A percentile compares a stretch with the other conserved stretches of the same genome.
Evolutionary conservation across 2,797 vertebrate species (phyloP).

Genomic region (Clarias pachynema): DNA sequence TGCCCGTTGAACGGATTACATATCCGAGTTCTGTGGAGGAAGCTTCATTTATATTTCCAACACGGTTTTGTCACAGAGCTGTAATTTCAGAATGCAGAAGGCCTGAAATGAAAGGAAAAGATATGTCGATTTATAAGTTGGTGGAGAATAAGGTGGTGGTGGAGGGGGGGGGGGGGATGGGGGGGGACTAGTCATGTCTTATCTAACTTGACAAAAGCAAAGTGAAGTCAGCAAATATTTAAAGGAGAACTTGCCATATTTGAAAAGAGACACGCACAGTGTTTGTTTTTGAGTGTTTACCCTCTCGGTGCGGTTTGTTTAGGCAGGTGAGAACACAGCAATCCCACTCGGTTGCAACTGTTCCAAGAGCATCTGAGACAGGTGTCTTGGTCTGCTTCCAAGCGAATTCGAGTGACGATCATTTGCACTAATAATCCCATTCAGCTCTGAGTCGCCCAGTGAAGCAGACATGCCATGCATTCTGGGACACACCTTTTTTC

Average conservation of each 20-base stretch:
- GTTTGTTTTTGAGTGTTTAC: neutral
- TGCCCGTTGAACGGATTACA: constrained; percentile 1
- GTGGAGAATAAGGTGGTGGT: neutral
- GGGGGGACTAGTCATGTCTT: neutral
- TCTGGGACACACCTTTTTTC: neutral
- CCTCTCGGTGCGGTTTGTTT: neutral
- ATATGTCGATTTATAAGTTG: neutral
- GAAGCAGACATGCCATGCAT: neutral
- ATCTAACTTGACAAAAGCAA: neutral
- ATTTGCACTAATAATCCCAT: neutral
- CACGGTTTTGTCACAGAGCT: neutral
- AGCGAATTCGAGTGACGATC: neutral
- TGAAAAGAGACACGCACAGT: neutral
- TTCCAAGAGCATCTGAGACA: constrained; percentile 15
- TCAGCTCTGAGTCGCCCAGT: neutral
- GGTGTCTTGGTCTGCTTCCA: constrained; percentile 27
- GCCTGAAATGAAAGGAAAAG: neutral
- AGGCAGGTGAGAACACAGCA: constrained; percentile 29
- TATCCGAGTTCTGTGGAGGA: neutral
- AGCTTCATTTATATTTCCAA: neutral
- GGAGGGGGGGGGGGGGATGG: no score
- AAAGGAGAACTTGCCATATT: neutral
- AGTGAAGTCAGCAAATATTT: neutral
- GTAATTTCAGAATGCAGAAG: neutral
- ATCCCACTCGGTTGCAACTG: neutral